Conservation (phyloP, 1,140 invertebrate species). For the Dolichoris vasculosae region DNA sequence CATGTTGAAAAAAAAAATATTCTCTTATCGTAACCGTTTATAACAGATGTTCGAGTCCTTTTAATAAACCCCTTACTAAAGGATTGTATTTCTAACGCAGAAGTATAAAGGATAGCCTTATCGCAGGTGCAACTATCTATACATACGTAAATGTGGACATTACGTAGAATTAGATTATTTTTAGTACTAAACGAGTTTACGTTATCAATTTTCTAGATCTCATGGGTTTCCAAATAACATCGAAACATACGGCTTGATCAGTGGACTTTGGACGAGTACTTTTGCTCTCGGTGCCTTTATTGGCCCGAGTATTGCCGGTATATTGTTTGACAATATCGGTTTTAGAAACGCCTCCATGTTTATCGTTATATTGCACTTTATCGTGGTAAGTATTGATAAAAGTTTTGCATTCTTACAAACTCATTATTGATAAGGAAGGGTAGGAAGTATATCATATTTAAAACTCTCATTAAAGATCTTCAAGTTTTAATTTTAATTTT, state of each 20-base stretch:
- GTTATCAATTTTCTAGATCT: conserved; percentile 69
- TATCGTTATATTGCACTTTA: conserved; percentile 79
- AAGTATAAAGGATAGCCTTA: not conserved
- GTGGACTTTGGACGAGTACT: conserved; percentile 89
- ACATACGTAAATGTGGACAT: not conserved
- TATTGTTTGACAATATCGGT: conserved; percentile 83
- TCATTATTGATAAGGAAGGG: not conserved
- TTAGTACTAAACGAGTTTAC: not conserved
- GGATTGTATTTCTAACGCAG: not conserved
- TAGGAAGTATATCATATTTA: too few relatives aligned
- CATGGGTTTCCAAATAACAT: conserved; percentile 86
- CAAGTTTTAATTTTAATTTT: not conserved
- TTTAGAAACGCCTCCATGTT: conserved; percentile 84
- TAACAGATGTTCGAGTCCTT: not conserved
- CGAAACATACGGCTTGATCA: conserved; percentile 88
- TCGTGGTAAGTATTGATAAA: conserved; percentile 77
- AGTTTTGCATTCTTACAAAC: not conserved
- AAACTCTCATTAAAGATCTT: too few relatives aligned
- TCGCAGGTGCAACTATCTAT: not conserved
- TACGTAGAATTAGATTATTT: not conserved
- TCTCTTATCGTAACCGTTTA: not conserved
- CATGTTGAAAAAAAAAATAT: not conserved
- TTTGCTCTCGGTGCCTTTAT: conserved; percentile 91
- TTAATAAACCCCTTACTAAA: not conserved
- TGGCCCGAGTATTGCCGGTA: conserved; percentile 85